Percentiles rank a stretch among this genome's conserved stretches.
Evolutionary conservation across 2,797 vertebrate genomes (phyloP).

Genomic region (Emys orbicularis): DNA sequence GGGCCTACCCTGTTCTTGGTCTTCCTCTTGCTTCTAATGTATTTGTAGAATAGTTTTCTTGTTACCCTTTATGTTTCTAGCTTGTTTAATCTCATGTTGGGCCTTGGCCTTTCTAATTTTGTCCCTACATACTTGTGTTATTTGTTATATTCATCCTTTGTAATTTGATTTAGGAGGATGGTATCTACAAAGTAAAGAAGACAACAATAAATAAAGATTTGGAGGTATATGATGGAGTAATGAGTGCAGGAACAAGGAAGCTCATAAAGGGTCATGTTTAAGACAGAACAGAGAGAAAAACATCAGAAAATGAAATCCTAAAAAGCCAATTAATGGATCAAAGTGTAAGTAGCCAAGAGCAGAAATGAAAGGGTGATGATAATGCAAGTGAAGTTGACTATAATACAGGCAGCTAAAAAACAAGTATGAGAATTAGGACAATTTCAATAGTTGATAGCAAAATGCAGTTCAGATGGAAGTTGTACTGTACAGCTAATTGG

Average conservation of each 20-base stretch:
- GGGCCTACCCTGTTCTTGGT: too few species aligned
- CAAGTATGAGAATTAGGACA: background rate
- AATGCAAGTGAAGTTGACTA: background rate
- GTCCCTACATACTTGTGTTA: too few species aligned
- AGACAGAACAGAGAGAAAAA: slow-evolving; percentile 1
- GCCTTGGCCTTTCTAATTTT: too few species aligned
- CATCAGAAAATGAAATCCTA: background rate
- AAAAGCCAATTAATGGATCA: background rate
- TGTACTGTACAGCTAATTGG: background rate
- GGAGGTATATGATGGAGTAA: background rate
- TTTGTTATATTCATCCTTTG: too few species aligned
- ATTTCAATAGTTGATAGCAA: background rate
- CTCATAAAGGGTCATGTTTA: background rate
- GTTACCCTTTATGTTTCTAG: too few species aligned
- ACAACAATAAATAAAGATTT: background rate
- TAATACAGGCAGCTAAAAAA: background rate
- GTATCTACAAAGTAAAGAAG: background rate
- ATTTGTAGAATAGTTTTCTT: too few species aligned
- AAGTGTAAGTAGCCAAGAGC: background rate
- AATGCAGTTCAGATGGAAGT: background rate
- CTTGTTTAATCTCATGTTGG: too few species aligned
- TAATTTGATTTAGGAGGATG: background rate
- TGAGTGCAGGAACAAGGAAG: background rate
- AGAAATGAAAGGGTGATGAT: slow-evolving; percentile 8
- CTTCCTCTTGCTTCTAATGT: too few species aligned